These are phyloP conservation scores for Sciurus niger DNA, from an alignment of 2,113 vertebrate species.

Conservation along the genomic window DNA sequence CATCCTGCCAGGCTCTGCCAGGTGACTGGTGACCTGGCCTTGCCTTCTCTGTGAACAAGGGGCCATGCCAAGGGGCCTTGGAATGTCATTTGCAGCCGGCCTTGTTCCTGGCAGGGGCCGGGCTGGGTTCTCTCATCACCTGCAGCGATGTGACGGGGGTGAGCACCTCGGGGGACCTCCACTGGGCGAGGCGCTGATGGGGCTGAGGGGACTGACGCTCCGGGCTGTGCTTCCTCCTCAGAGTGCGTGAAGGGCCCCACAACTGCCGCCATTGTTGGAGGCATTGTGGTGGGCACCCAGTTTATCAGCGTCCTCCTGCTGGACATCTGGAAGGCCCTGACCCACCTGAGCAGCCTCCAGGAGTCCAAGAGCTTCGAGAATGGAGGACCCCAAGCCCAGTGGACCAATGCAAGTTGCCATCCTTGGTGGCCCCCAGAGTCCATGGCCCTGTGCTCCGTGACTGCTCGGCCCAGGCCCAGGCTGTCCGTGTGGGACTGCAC, in stretches of 20 bases:
- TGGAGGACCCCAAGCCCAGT: constrained; percentile 93
- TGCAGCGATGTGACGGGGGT: neutral
- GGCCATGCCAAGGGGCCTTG: neutral
- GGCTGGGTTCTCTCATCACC: neutral
- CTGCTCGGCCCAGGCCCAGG: too few species aligned
- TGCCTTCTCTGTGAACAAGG: neutral
- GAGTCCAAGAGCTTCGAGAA: constrained; percentile 95
- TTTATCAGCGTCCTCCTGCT: constrained; percentile 93
- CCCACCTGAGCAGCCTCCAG: constrained; percentile 92
- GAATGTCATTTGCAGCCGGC: neutral
- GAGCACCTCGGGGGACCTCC: neutral
- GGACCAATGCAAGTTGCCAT: constrained; percentile 91
- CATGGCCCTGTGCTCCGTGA: rapidly evolving
- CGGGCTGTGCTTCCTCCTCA: constrained; percentile 72
- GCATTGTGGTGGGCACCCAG: constrained; percentile 89
- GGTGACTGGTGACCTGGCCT: neutral
- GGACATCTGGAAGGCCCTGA: constrained; percentile 89
- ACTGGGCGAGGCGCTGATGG: rapidly evolving
- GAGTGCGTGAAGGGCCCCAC: constrained; percentile 93
- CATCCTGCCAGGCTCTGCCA: neutral
- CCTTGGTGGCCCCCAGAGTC: rapidly evolving
- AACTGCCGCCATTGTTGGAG: constrained; percentile 89
- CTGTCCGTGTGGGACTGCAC: too few species aligned
- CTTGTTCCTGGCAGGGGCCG: neutral
- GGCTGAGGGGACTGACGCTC: rapidly evolving